Percentiles rank a stretch among this genome's conserved stretches.
These are phyloP conservation scores for Myxocyprinus asiaticus DNA, from an alignment of 2,113 vertebrate genomes.

Conservation along the genomic window DNA sequence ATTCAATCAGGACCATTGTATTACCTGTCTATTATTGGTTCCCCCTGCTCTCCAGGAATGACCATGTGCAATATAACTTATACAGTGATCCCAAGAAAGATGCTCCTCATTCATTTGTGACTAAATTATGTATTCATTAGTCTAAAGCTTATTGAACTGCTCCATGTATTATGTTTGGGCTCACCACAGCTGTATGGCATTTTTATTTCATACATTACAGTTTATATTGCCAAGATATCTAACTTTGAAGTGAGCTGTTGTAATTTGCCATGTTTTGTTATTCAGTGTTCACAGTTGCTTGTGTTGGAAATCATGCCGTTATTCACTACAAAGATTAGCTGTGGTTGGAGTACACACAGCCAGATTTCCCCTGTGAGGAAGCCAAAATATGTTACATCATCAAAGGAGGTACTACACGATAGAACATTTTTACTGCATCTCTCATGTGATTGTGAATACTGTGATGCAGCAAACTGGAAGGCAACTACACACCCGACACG, in stretches of 20 bases:
- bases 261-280: not conserved
- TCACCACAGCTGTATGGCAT: not conserved
- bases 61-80: not conserved
- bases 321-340: not conserved
- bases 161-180: not conserved
- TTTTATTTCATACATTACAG: not conserved
- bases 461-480: too few relatives aligned
- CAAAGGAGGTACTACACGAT: conserved; percentile 36
- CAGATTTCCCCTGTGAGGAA: conserved; percentile 1
- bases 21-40: not conserved
- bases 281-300: not conserved
- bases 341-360: not conserved
- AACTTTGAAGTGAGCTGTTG: not conserved
- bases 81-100: conserved; percentile 36
- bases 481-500: too few relatives aligned
- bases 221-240: not conserved
- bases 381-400: conserved; percentile 21
- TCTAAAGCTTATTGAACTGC: too few relatives aligned
- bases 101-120: not conserved
- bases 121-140: not conserved
- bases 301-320: not conserved
- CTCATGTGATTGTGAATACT: not conserved
- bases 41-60: conserved; percentile 15
- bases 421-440: conserved; percentile 1
- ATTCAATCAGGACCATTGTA: conserved; percentile 17